A percentile compares a stretch with the other conserved stretches of the same genome.
phyloP scores from a whole-genome alignment of 2,888 invertebrate genomes.

The Aporophyla nigra region DNA sequence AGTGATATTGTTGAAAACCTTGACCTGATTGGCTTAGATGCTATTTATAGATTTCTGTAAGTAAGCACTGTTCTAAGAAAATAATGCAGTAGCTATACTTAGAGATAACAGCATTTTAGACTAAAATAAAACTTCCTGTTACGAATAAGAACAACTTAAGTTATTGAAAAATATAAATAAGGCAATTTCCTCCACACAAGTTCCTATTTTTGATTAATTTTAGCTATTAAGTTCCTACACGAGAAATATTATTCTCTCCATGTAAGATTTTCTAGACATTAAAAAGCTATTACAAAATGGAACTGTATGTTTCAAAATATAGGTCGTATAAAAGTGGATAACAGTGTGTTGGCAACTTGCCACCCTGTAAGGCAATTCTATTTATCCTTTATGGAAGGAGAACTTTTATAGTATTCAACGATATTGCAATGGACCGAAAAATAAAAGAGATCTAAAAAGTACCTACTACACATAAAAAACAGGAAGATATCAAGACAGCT shows the following conservation, averaged over 20 bases:
- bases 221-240: too few relatives aligned
- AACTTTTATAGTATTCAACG: slow-evolving; percentile 9
- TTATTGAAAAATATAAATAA: background rate
- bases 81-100: background rate
- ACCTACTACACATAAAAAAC: too few relatives aligned
- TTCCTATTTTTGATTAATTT: background rate
- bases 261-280: slow-evolving; percentile 4
- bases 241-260: background rate
- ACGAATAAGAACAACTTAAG: background rate
- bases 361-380: slow-evolving; percentile 7
- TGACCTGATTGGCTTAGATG: slow-evolving; percentile 13
- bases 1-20: slow-evolving; percentile 30
- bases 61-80: slow-evolving; percentile 10
- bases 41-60: slow-evolving; percentile 11
- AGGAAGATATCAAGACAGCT: too few relatives aligned
- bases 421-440: background rate
- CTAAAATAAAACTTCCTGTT: background rate
- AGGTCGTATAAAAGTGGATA: background rate
- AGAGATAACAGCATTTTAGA: background rate
- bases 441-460: too few relatives aligned
- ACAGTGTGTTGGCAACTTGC: slow-evolving; percentile 20
- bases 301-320: slow-evolving; percentile 5
- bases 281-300: slow-evolving; percentile 14
- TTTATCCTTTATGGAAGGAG: slow-evolving; percentile 1
- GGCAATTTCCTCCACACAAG: background rate